Evolutionary conservation across 2,113 vertebrate genomes (phyloP).

Genomic region (Lichenostomus cassidix): DNA sequence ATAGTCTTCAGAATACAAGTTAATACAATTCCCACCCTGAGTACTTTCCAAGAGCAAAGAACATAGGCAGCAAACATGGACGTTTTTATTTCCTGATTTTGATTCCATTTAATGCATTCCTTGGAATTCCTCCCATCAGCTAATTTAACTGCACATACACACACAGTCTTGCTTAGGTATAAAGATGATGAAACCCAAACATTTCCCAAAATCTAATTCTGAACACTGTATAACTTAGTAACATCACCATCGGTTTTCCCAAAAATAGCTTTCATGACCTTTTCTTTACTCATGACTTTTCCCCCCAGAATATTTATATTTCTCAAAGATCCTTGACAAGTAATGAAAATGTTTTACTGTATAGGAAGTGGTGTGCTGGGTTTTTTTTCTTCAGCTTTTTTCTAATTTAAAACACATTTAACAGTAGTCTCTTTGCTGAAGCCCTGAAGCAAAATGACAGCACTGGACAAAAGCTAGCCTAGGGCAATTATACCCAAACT

Average conservation of each 20-base stretch:
- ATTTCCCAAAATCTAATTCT: neutral
- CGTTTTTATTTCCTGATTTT: neutral
- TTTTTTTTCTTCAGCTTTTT: rapidly evolving
- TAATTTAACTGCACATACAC: neutral
- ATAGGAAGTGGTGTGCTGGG: neutral
- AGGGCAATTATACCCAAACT: neutral
- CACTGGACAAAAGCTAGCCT: neutral
- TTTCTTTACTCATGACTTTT: neutral
- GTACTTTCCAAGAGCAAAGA: neutral
- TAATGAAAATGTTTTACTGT: neutral
- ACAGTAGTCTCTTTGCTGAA: neutral
- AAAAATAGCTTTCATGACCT: neutral
- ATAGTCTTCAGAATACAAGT: neutral
- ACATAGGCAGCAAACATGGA: neutral
- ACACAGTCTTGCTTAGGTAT: neutral
- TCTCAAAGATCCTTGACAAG: neutral
- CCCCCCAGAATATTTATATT: neutral
- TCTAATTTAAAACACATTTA: neutral
- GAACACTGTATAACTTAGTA: neutral
- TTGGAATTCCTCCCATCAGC: neutral
- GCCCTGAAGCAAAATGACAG: neutral
- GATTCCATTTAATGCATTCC: neutral
- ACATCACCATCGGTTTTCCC: neutral
- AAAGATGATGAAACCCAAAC: neutral
- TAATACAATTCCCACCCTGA: neutral